A percentile compares a stretch with the other conserved stretches of the same genome.
phyloP scores from a whole-genome alignment of 2,113 vertebrate genomes.

The Catagonus wagneri region DNA sequence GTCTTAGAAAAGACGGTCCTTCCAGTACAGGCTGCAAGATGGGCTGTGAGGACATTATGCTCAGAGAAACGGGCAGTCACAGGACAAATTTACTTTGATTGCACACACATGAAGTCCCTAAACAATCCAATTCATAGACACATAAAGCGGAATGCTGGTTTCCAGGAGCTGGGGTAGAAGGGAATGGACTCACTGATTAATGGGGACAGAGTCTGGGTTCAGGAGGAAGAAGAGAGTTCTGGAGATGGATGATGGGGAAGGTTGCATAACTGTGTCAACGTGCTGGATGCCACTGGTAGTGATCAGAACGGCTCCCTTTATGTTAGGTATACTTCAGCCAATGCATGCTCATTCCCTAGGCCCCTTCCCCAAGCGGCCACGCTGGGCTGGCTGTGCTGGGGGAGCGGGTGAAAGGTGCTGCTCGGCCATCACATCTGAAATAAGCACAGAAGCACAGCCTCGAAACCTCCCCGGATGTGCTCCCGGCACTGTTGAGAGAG shows the following conservation, averaged over 20 bases:
- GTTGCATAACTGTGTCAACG: neutral
- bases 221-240: neutral
- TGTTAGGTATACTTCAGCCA: too few species aligned
- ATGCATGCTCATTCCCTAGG: neutral
- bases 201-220: neutral
- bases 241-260: neutral
- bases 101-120: neutral
- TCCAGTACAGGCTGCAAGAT: too few species aligned
- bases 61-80: neutral
- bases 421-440: neutral
- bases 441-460: neutral
- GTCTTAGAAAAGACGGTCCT: neutral
- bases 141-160: neutral
- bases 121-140: neutral
- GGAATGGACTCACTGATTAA: fast-evolving
- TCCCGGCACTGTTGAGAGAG: fast-evolving
- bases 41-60: too few species aligned
- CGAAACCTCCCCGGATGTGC: neutral
- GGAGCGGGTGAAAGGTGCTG: neutral
- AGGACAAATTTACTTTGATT: neutral
- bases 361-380: neutral
- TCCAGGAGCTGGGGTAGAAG: neutral
- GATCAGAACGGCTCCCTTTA: neutral
- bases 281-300: neutral
- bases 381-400: neutral